Percentiles rank a stretch among this genome's conserved stretches.
Conservation (phyloP, 2,888 invertebrate species). For the Bugula neritina region DNA sequence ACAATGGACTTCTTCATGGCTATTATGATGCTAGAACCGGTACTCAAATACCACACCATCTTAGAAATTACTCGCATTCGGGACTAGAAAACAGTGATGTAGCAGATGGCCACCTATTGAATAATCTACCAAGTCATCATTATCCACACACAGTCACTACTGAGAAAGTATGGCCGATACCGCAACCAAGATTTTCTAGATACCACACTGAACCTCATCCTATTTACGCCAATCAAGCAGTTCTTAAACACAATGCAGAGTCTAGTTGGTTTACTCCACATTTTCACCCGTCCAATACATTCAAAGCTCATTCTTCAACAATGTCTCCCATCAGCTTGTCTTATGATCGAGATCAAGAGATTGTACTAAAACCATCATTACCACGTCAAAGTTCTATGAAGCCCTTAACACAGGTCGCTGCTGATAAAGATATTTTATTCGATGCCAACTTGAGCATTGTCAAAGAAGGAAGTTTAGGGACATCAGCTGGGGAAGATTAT, state of each 20-base stretch:
- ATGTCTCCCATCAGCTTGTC: slow-evolving; percentile 15
- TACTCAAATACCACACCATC: neutral
- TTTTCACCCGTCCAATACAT: neutral
- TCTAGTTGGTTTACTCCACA: slow-evolving; percentile 24
- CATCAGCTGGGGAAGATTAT: neutral
- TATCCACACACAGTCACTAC: neutral
- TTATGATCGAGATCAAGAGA: slow-evolving; percentile 25
- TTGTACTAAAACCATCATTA: slow-evolving; percentile 25
- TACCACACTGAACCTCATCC: slow-evolving; percentile 7
- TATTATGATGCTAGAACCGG: slow-evolving; percentile 20
- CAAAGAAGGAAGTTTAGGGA: neutral
- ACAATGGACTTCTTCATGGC: slow-evolving; percentile 22
- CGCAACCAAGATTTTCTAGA: neutral
- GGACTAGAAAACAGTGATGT: neutral
- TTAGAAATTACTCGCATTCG: slow-evolving; percentile 5
- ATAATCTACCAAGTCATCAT: neutral
- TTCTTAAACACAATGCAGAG: neutral
- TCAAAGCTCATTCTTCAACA: neutral
- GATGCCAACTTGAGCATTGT: neutral
- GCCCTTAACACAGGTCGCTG: slow-evolving; percentile 9
- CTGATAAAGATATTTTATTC: neutral
- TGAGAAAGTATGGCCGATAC: neutral
- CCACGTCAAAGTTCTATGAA: slow-evolving; percentile 16
- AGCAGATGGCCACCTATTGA: neutral
- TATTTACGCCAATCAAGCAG: slow-evolving; percentile 17